These are phyloP conservation scores for Oligia latruncula DNA, from an alignment of 2,888 invertebrate species.

Conservation along the genomic window DNA sequence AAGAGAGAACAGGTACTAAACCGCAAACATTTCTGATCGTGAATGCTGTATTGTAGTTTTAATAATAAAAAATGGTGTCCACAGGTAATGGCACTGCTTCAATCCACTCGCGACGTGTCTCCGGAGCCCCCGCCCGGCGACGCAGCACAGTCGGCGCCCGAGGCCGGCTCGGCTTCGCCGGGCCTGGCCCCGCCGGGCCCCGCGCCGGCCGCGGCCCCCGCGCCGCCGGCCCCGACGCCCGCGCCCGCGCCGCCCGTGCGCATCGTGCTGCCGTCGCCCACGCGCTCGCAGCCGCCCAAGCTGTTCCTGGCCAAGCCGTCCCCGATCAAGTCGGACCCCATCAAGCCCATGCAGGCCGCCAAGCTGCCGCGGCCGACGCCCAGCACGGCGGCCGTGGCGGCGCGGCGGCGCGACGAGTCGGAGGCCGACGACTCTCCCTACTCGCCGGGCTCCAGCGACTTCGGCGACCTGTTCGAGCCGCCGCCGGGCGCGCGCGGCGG, in stretches of 20 bases:
- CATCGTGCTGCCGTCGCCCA: constrained; percentile 87
- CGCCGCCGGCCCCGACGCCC: constrained; percentile 67
- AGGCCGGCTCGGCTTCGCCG: constrained; percentile 59
- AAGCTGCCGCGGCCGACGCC: constrained; percentile 74
- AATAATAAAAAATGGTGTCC: neutral
- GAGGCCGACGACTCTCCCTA: constrained; percentile 93
- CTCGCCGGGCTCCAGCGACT: constrained; percentile 96
- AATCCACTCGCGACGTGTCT: constrained; percentile 85
- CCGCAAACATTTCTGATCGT: neutral
- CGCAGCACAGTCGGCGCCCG: constrained; percentile 76
- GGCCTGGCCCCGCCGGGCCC: constrained; percentile 70
- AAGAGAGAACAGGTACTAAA: neutral
- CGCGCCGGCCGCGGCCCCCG: constrained; percentile 52
- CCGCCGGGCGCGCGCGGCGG: constrained; percentile 82
- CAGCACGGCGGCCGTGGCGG: constrained; percentile 70
- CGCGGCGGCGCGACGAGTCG: constrained; percentile 67
- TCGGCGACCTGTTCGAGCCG: constrained; percentile 96
- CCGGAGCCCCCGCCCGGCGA: constrained; percentile 83
- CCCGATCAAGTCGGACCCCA: constrained; percentile 90
- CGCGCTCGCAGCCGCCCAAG: constrained; percentile 88
- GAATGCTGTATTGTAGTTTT: neutral
- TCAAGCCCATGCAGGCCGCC: constrained; percentile 88
- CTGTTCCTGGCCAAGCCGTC: constrained; percentile 88
- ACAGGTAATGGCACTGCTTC: constrained; percentile 89
- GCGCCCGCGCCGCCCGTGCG: constrained; percentile 76